A percentile compares a stretch with the other conserved stretches of the same genome.
Evolutionary conservation across 2,113 vertebrate genomes (phyloP).

Genomic region (Colistium nudipinnis): DNA sequence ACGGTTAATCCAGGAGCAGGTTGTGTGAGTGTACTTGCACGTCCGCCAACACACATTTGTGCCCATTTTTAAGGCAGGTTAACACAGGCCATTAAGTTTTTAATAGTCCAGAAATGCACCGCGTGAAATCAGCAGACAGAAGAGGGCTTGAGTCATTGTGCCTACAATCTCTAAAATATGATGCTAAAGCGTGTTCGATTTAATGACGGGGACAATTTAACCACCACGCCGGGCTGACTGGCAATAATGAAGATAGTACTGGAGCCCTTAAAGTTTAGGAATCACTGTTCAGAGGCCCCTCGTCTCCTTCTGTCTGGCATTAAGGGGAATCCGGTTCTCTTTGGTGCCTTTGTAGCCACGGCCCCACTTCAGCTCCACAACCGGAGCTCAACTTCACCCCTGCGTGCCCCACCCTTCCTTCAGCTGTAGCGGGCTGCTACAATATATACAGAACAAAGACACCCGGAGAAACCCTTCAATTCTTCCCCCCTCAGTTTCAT

Average conservation of each 20-base stretch:
- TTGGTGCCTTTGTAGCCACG: conserved; percentile 29
- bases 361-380: conserved; percentile 8
- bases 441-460: conserved; percentile 3
- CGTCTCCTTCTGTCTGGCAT: conserved; percentile 34
- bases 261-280: conserved; percentile 21
- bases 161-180: neutral
- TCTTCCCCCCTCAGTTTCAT: neutral
- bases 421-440: neutral
- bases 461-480: neutral
- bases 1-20: conserved; percentile 6
- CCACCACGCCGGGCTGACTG: neutral
- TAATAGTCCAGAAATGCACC: conserved; percentile 26
- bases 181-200: neutral
- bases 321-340: conserved; percentile 37
- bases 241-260: neutral
- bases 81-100: conserved; percentile 41
- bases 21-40: too few relatives aligned
- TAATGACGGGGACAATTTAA: neutral
- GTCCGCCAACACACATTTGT: conserved; percentile 7
- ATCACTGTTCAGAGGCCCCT: conserved; percentile 4
- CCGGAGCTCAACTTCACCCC: conserved; percentile 23
- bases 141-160: neutral
- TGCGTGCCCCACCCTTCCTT: neutral
- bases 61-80: conserved; percentile 11
- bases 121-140: neutral